Conservation (phyloP, 2,113 vertebrate species). For the Girardinichthys multiradiatus region DNA sequence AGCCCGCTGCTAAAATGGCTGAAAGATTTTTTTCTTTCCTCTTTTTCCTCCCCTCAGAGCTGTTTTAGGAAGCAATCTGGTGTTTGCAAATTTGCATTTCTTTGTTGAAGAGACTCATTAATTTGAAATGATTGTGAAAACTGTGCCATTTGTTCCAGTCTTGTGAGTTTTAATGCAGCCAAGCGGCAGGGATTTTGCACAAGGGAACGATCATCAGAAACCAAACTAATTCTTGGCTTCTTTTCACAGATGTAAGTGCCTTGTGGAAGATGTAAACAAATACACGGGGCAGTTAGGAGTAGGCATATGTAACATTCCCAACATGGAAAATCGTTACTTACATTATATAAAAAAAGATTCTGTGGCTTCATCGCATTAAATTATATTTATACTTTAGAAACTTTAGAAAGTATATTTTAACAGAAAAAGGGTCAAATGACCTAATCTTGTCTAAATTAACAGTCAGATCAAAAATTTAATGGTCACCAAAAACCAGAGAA, state of each 20-base stretch:
- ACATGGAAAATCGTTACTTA: not conserved
- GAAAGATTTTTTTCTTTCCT: slow-evolving; percentile 34
- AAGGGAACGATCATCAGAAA: slow-evolving; percentile 54
- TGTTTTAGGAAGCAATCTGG: slow-evolving; percentile 71
- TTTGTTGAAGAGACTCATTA: slow-evolving; percentile 70
- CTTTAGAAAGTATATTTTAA: too few relatives aligned
- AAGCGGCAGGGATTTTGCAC: slow-evolving; percentile 60
- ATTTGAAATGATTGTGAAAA: slow-evolving; percentile 70
- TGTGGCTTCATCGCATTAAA: too few relatives aligned
- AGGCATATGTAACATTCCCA: slow-evolving; percentile 3
- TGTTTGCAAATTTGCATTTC: slow-evolving; percentile 69
- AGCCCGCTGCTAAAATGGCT: slow-evolving; percentile 61
- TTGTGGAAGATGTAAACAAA: slow-evolving; percentile 4
- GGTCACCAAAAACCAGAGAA: too few relatives aligned
- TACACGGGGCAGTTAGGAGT: slow-evolving; percentile 1
- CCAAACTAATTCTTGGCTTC: slow-evolving; percentile 32
- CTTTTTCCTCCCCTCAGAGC: slow-evolving; percentile 21
- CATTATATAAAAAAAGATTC: not conserved
- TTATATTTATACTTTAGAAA: too few relatives aligned
- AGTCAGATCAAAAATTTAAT: too few relatives aligned
- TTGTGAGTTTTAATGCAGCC: slow-evolving; percentile 72
- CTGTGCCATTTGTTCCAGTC: slow-evolving; percentile 72
- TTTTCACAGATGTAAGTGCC: slow-evolving; percentile 17
- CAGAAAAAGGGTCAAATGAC: too few relatives aligned
- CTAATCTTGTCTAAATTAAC: too few relatives aligned